Base-by-base conservation (phyloP, 1,140 invertebrate species). In the Anastrepha obliqua region DNA sequence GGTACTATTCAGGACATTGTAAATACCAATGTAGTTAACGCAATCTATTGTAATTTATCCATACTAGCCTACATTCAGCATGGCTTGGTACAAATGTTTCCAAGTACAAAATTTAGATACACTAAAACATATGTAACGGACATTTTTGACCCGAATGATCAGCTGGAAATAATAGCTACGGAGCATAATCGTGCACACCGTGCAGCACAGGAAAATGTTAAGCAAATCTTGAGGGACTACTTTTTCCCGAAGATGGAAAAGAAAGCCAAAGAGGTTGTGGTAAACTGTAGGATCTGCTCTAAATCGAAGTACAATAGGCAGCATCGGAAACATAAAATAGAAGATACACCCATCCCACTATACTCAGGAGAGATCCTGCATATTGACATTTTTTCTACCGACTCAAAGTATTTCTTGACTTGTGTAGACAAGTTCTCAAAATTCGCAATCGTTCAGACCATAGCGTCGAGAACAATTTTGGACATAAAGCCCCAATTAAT, bases 191-290 rank as follows among this genome's bases (percentile, higher is more conserved):
- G 29, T 29, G 29, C 29, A 29, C 29, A 29, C 47, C 51, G 87
- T 15, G 55, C 87, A 42, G 59, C 60, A 20, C 74, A 64, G 15
- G 87, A 88, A 58, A 88, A 86, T 70, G 44, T 85, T 7, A 85
- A 88, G n/a, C 74, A 85, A 44, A 59, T 85, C 15, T 55, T 85
- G 5, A 29, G 13, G 51, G 87, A 85, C 47, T 88, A 88, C 39
- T 87, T 60, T 87, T 78, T 87, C 29, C 29, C 29, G 29, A 29
- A 29, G 29, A 29, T 29, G 29, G 29, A 29, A 29, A 29, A 29
- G 29, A 55, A n/a, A 44, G 17, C 39, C 20, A 87, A 74, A 58
- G 51, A 51, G 17, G 59, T 74, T 5, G 29, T 78, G 6, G n/a
- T 17, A 74, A 70, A 78, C 51, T 74, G 87, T 59, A 87, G 59